Percentiles rank a stretch among this genome's conserved stretches.
Evolutionary conservation across 1,140 invertebrate species (phyloP).

Genomic region (Oppia nitens): DNA sequence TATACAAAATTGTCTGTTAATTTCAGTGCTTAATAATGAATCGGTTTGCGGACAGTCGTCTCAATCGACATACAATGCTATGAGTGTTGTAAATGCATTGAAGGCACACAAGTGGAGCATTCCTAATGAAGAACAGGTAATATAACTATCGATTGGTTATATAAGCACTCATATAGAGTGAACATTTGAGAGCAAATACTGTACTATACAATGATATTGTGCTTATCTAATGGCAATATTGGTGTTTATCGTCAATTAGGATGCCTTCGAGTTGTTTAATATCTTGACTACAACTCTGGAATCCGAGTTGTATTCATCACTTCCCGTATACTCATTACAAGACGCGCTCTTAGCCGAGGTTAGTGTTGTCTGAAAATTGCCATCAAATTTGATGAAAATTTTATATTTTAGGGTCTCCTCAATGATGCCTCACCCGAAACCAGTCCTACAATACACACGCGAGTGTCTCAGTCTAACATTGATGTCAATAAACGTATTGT

Average conservation of each 20-base stretch:
- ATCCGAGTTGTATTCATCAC: slow-evolving; percentile 46
- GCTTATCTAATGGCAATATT: too few species aligned
- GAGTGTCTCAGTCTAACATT: slow-evolving; percentile 23
- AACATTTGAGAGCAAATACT: too few species aligned
- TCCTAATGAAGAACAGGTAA: slow-evolving; percentile 58
- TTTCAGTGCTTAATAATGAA: slow-evolving; percentile 29
- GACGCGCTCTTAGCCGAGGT: slow-evolving; percentile 26
- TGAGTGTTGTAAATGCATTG: slow-evolving; percentile 54
- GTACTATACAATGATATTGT: too few species aligned
- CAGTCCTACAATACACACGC: slow-evolving; percentile 20
- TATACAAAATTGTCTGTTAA: too few species aligned
- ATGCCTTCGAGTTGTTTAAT: slow-evolving; percentile 79
- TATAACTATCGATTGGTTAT: background rate
- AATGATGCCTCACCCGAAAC: slow-evolving; percentile 18
- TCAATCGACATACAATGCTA: slow-evolving; percentile 35
- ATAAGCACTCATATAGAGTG: too few species aligned
- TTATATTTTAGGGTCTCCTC: background rate
- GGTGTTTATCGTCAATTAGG: slow-evolving; percentile 32
- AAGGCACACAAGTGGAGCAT: slow-evolving; percentile 62
- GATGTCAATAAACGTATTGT: slow-evolving; percentile 18
- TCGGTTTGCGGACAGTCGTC: background rate
- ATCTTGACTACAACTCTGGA: slow-evolving; percentile 66
- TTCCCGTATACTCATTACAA: slow-evolving; percentile 26
- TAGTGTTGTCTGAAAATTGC: slow-evolving; percentile 11
- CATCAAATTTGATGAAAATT: background rate